These are phyloP conservation scores for Blastobasis lacticolella DNA, from an alignment of 2,888 invertebrate species.

Conservation along the genomic window DNA sequence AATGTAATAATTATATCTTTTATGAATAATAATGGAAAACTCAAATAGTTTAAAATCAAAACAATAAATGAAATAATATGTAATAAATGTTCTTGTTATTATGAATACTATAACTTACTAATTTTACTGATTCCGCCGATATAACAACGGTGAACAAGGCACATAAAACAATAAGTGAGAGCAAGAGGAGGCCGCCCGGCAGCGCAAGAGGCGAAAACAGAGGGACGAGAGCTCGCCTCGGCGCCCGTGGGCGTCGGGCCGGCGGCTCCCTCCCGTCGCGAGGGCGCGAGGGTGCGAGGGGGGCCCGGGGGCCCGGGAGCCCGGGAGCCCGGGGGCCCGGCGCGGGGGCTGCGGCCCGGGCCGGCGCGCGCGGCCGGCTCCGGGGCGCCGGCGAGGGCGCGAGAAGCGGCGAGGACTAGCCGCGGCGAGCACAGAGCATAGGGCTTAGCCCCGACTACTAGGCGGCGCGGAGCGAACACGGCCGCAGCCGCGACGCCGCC, in stretches of 20 bases:
- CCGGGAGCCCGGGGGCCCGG: constrained; percentile 20
- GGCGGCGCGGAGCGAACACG: constrained; percentile 44
- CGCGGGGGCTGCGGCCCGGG: constrained; percentile 26
- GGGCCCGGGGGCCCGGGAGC: constrained; percentile 16
- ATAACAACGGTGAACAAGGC: constrained; percentile 19
- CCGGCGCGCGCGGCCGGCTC: constrained; percentile 18
- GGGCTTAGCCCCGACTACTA: constrained; percentile 56
- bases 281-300: constrained; percentile 25
- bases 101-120: constrained; percentile 41
- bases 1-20: too few species aligned
- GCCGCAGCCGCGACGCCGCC: constrained; percentile 28
- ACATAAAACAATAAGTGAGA: constrained; percentile 33
- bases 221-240: constrained; percentile 29
- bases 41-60: too few species aligned
- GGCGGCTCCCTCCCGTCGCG: constrained; percentile 20
- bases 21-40: too few species aligned
- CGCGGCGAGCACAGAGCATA: constrained; percentile 54
- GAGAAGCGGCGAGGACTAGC: constrained; percentile 68
- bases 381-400: constrained; percentile 30
- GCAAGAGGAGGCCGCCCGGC: constrained; percentile 42
- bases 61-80: background rate
- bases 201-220: constrained; percentile 38
- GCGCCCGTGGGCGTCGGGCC: constrained; percentile 22
- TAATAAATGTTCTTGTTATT: background rate
- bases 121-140: constrained; percentile 35